Evolutionary conservation across 2,113 vertebrate species (phyloP).

Genomic region (Pluvianellus socialis): DNA sequence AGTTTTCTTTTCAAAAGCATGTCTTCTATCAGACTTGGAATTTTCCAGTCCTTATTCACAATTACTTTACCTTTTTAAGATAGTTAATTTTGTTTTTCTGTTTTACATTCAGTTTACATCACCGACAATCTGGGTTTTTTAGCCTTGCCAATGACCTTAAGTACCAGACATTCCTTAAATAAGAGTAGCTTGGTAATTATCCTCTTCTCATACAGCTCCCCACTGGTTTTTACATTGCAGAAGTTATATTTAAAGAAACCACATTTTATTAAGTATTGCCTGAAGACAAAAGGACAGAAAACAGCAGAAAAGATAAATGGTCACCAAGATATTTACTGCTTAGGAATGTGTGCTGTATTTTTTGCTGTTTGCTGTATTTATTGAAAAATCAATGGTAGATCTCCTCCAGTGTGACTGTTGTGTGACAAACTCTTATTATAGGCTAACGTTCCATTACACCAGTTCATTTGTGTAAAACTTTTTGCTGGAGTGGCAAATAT

Average conservation of each 20-base stretch:
- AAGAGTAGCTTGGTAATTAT: slow-evolving; percentile 38
- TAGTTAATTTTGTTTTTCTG: background rate
- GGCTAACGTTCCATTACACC: slow-evolving; percentile 64
- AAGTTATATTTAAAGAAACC: slow-evolving; percentile 47
- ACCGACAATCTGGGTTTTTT: background rate
- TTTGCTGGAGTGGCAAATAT: slow-evolving; percentile 72
- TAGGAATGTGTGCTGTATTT: slow-evolving; percentile 61
- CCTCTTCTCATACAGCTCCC: slow-evolving; percentile 19
- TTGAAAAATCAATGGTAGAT: slow-evolving; percentile 78
- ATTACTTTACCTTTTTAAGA: background rate
- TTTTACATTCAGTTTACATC: background rate
- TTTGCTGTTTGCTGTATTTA: slow-evolving; percentile 69
- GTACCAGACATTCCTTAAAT: background rate
- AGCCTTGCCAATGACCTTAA: background rate
- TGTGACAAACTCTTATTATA: slow-evolving; percentile 74
- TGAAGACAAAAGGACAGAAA: slow-evolving; percentile 69
- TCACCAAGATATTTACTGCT: slow-evolving; percentile 69
- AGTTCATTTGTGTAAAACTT: slow-evolving; percentile 75
- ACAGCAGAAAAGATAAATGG: slow-evolving; percentile 68
- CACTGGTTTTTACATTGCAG: slow-evolving; percentile 9
- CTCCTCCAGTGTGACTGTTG: slow-evolving; percentile 54
- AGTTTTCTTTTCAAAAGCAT: background rate
- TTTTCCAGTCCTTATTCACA: background rate
- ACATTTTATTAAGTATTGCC: slow-evolving; percentile 71
- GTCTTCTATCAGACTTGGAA: background rate